A percentile compares a stretch with the other conserved stretches of the same genome.
Conservation (phyloP, 2,797 vertebrate genomes). For the Podargus strigoides region DNA sequence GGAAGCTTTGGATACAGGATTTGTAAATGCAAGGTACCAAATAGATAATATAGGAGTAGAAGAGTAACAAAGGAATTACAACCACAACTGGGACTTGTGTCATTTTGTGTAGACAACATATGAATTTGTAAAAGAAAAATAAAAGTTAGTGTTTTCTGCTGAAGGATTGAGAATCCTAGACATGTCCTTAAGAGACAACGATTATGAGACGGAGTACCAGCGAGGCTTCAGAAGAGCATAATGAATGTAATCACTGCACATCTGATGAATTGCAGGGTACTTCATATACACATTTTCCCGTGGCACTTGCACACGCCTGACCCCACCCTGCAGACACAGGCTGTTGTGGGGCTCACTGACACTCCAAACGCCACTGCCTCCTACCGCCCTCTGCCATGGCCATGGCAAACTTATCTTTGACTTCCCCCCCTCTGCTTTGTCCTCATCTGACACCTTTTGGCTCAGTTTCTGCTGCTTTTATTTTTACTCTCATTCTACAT, state of each 20-base stretch:
- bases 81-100: neutral
- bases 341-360: neutral
- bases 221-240: neutral
- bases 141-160: neutral
- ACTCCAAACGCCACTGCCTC: neutral
- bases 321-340: neutral
- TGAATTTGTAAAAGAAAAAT: neutral
- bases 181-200: neutral
- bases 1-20: neutral
- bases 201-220: neutral
- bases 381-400: neutral
- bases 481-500: neutral
- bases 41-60: neutral
- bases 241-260: neutral
- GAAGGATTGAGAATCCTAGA: neutral
- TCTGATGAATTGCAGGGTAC: neutral
- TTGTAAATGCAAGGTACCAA: neutral
- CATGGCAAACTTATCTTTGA: fast-evolving
- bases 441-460: neutral
- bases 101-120: neutral
- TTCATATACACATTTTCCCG: neutral
- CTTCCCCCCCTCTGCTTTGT: neutral
- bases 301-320: neutral
- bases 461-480: neutral
- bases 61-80: neutral